Evolutionary conservation across 2,888 invertebrate genomes (phyloP), one percentile per base, ranked within the genome.

Genomic region (Oeneis ivallda): DNA sequence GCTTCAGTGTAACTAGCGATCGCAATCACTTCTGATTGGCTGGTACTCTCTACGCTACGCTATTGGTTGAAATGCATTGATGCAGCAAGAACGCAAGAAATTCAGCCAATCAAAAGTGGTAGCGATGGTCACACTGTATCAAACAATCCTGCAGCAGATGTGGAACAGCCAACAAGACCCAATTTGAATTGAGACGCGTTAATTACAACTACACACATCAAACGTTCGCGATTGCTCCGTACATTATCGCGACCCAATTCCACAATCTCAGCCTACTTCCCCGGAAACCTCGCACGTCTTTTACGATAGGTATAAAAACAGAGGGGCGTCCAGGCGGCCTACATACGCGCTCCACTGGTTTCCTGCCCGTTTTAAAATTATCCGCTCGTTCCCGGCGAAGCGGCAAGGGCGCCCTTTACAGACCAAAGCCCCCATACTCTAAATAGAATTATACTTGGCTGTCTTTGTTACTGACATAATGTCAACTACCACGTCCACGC

Each of bases 341-440:
- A 88, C 76, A 89, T 88, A 81, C 82, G 82, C 88, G 89, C 86
- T 86, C 79, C 83, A 83, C 77, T 89, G 89, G 79, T 85, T 87
- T 89, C 88, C 88, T 86, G 85, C 76, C 83, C 83, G 85, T 84
- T 87, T 83, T 89, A 89, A 86, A 89, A 87, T 89, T 86, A 88
- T 80, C 87, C 79, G 80, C 83, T 82, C 82, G 78, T 79, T 80
- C 83, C 82, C 87, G 84, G 78, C 81, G 84, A 79, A 84, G 87
- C 88, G 87, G 82, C 81, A 86, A 85, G 83, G 78, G 79, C 85
- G 89, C 85, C 89, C 89, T 89, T 90, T 89, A 88, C 87, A 86
- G 84, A 76, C 83, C 82, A 81, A 75, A 79, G 84, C 79, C 79
- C 86, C 85, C 80, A 66, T 70, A 71, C 76, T 75, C 68, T 73